Percentiles rank a stretch among this genome's conserved stretches.
These are phyloP conservation scores for Astreopora myriophthalma DNA, from an alignment of 64 coral and sea anemone genomes.

Conservation along the genomic window DNA sequence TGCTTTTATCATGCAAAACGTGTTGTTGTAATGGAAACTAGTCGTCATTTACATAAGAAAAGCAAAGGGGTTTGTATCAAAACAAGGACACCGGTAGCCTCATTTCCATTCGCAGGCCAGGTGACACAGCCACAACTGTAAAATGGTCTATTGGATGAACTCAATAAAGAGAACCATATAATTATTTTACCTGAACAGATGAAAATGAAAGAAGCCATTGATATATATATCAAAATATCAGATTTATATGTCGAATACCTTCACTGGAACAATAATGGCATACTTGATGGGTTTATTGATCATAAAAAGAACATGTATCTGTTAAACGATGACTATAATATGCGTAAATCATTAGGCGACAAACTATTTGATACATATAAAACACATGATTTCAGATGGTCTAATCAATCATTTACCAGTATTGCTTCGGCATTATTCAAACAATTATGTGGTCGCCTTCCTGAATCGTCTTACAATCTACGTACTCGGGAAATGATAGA, in stretches of 20 bases:
- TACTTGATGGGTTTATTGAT: constrained; percentile 1
- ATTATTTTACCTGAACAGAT: too few species aligned
- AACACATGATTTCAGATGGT: neutral
- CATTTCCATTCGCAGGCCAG: too few species aligned
- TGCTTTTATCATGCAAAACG: too few species aligned
- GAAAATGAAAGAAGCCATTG: neutral
- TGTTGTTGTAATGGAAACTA: too few species aligned
- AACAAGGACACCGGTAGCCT: too few species aligned
- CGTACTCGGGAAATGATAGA: neutral
- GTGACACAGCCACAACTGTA: too few species aligned
- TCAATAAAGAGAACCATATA: too few species aligned
- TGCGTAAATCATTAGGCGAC: neutral
- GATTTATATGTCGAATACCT: neutral
- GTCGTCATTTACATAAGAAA: too few species aligned
- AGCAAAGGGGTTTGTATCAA: too few species aligned
- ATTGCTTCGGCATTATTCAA: neutral
- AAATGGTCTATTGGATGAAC: too few species aligned
- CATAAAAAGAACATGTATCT: constrained; percentile 3
- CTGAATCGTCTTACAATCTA: neutral
- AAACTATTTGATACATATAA: neutral
- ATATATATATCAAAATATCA: too few species aligned
- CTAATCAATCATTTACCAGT: neutral
- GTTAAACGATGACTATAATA: neutral
- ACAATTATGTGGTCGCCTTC: neutral
- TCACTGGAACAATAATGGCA: constrained; percentile 23